Conservation (phyloP, 37 sponge, comb jelly and placozoan species). For the Chondrosia reniformis region DNA sequence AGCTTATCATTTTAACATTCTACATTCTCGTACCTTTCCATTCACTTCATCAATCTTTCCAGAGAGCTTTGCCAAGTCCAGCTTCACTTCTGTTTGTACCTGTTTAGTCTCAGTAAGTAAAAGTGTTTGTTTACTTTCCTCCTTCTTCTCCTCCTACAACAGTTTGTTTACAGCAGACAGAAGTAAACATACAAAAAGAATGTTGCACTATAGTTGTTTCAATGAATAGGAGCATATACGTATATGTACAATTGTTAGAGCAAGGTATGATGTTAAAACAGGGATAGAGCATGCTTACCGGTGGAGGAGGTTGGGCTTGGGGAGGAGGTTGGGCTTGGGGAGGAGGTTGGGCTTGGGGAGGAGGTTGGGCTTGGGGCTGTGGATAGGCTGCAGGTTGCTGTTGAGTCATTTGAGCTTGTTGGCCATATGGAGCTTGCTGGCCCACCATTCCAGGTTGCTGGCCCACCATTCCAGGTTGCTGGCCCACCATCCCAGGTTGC, state of each 20-base stretch:
- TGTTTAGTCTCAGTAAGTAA: slow-evolving; percentile 73
- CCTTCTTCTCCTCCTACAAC: slow-evolving; percentile 20
- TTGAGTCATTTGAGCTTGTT: not conserved
- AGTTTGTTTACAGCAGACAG: not conserved
- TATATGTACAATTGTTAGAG: no score
- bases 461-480: not conserved
- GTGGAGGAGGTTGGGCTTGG: slow-evolving; percentile 32
- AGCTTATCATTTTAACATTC: not conserved
- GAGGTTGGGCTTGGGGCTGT: slow-evolving; percentile 11
- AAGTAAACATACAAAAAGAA: no score
- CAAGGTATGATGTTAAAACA: no score
- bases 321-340: slow-evolving; percentile 43
- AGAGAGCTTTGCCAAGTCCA: slow-evolving; percentile 69
- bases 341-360: slow-evolving; percentile 22
- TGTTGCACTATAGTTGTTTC: no score
- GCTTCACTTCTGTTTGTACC: slow-evolving; percentile 74
- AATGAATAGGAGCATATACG: no score
- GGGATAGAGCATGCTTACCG: no score
- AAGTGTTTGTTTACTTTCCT: not conserved
- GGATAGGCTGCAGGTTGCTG: slow-evolving; percentile 9
- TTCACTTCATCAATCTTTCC: slow-evolving; percentile 73
- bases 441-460: no score
- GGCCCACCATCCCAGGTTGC: not conserved
- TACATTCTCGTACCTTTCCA: slow-evolving; percentile 34
- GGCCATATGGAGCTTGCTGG: slow-evolving; percentile 18